phyloP scores from a whole-genome alignment of 1,140 invertebrate species.

The Cephus cinctus region DNA sequence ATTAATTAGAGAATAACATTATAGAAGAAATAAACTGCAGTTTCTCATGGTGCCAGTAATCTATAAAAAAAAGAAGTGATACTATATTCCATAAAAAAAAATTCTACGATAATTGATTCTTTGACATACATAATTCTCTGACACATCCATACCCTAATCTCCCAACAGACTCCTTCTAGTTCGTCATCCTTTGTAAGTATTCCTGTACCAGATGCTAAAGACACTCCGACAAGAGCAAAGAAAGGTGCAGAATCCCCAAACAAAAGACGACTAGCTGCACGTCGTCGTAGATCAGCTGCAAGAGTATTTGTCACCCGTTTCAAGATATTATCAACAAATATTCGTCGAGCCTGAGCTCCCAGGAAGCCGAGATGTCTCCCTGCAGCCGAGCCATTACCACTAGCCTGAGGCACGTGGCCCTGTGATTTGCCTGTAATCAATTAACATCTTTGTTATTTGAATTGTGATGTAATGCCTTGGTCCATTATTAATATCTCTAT shows the following conservation, averaged over 20 bases:
- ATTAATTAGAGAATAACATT: too few species aligned
- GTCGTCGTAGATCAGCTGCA: slow-evolving; percentile 62
- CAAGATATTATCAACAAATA: slow-evolving; percentile 70
- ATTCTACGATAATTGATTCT: too few species aligned
- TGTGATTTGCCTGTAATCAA: slow-evolving; percentile 42
- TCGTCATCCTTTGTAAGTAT: slow-evolving; percentile 79
- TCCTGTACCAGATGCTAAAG: slow-evolving; percentile 70
- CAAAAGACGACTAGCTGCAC: slow-evolving; percentile 63
- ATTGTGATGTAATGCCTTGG: too few species aligned
- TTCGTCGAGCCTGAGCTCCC: slow-evolving; percentile 61
- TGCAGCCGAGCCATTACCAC: slow-evolving; percentile 34
- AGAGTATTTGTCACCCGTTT: slow-evolving; percentile 67
- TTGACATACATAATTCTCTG: too few species aligned
- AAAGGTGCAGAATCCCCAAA: slow-evolving; percentile 73
- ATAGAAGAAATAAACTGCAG: too few species aligned
- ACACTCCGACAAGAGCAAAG: slow-evolving; percentile 74
- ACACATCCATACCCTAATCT: slow-evolving; percentile 73
- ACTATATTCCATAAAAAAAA: too few species aligned
- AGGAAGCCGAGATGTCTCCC: slow-evolving; percentile 55
- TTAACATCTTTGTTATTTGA: too few species aligned
- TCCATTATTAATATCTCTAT: too few species aligned
- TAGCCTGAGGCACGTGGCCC: slow-evolving; percentile 41
- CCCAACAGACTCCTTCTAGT: slow-evolving; percentile 75
- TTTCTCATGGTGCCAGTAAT: too few species aligned
- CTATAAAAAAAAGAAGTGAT: too few species aligned